Evolutionary conservation across 2,888 invertebrate species (phyloP).

Genomic region (Acrocyrtus sp.): DNA sequence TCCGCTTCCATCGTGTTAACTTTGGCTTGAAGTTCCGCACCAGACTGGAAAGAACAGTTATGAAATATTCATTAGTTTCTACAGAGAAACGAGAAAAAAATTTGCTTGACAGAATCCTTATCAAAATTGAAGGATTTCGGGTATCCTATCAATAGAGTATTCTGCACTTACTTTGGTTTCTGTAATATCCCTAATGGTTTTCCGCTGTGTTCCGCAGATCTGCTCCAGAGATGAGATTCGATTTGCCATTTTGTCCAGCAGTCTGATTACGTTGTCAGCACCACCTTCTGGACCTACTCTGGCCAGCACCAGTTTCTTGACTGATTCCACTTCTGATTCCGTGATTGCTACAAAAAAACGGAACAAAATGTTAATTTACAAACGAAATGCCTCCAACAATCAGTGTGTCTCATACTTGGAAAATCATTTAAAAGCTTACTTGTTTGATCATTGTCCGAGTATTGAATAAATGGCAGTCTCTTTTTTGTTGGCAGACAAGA

Average conservation of each 20-base stretch:
- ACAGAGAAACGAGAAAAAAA: background rate
- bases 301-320: constrained; percentile 57
- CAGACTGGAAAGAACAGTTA: constrained; percentile 40
- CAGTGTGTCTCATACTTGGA: background rate
- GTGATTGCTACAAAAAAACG: constrained; percentile 35
- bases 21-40: constrained; percentile 60
- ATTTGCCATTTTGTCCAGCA: constrained; percentile 57
- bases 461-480: constrained; percentile 60
- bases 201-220: constrained; percentile 58
- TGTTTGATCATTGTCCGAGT: constrained; percentile 60
- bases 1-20: constrained; percentile 62
- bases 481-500: constrained; percentile 60
- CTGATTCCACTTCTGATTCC: constrained; percentile 52
- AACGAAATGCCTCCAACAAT: too few relatives aligned
- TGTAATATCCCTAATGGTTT: constrained; percentile 47
- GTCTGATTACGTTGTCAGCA: constrained; percentile 52
- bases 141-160: too few relatives aligned
- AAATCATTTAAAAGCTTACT: constrained; percentile 28
- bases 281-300: constrained; percentile 56
- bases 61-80: background rate
- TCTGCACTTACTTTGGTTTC: constrained; percentile 50
- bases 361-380: background rate
- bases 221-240: constrained; percentile 61
- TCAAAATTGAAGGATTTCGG: too few relatives aligned
- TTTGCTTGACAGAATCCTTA: too few relatives aligned